A percentile compares a stretch with the other conserved stretches of the same genome.
Conservation (phyloP, 2,797 vertebrate species). For the Hypotaenidia philippensis region DNA sequence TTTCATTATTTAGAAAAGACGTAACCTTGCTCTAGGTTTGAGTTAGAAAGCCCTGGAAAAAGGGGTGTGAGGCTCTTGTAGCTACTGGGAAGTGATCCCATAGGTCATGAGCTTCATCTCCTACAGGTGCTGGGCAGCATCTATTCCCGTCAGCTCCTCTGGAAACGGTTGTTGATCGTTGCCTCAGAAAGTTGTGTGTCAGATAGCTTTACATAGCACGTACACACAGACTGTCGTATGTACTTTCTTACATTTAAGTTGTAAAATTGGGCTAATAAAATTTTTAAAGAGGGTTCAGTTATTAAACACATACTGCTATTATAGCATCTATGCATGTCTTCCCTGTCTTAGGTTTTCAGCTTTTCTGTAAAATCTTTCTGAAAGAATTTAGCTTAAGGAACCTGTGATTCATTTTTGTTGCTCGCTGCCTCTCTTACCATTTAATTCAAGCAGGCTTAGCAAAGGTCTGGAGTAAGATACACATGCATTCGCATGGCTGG, state of each 20-base stretch:
- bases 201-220: neutral
- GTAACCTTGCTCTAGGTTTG: neutral
- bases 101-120: neutral
- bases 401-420: neutral
- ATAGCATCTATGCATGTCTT: neutral
- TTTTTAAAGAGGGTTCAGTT: neutral
- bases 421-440: neutral
- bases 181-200: neutral
- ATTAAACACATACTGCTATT: neutral
- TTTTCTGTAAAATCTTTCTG: neutral
- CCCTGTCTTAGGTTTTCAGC: neutral
- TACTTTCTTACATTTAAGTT: neutral
- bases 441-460: neutral
- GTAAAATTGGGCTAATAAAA: neutral
- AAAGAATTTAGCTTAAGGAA: neutral
- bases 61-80: neutral
- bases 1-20: neutral
- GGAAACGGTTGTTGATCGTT: neutral
- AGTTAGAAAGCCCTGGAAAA: neutral
- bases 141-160: neutral
- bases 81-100: neutral
- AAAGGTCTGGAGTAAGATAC: neutral
- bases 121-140: neutral
- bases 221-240: neutral
- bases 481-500: neutral